These are phyloP conservation scores for Sycophila texana DNA, from an alignment of 2,888 invertebrate species.

Conservation along the genomic window DNA sequence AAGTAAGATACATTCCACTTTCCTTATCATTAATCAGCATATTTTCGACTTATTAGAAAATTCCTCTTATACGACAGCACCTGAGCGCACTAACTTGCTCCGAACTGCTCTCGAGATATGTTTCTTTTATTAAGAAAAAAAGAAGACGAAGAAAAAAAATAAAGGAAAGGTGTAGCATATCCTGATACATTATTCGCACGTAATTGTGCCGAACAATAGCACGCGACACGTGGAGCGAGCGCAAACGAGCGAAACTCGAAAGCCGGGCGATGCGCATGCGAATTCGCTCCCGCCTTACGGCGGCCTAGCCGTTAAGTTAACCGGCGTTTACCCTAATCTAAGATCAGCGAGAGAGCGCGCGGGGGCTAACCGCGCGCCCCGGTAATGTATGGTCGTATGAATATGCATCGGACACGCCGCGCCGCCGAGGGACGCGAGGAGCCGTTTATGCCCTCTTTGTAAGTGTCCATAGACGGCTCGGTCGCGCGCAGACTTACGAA, in stretches of 20 bases:
- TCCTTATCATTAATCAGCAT: too few relatives aligned
- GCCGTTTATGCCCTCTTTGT: conserved; percentile 51
- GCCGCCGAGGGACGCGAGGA: conserved; percentile 50
- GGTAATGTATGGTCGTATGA: conserved; percentile 75
- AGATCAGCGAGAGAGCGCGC: conserved; percentile 68
- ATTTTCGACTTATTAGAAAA: too few relatives aligned
- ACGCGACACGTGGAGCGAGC: background rate
- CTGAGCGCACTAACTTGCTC: too few relatives aligned
- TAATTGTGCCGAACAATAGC: background rate
- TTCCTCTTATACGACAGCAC: too few relatives aligned
- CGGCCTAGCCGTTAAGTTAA: conserved; percentile 76
- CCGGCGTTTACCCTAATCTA: conserved; percentile 77
- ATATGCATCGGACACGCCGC: conserved; percentile 75
- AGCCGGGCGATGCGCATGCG: conserved; percentile 70
- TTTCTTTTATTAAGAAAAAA: too few relatives aligned
- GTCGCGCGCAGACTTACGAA: background rate
- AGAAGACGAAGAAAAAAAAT: too few relatives aligned
- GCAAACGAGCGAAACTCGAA: conserved; percentile 22
- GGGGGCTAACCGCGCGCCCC: conserved; percentile 52
- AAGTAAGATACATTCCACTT: too few relatives aligned
- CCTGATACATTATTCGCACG: too few relatives aligned
- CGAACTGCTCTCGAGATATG: too few relatives aligned
- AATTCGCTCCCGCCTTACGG: conserved; percentile 69
- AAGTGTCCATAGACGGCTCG: conserved; percentile 27
- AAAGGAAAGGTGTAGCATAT: too few relatives aligned